Evolutionary conservation across 2,888 invertebrate species (phyloP).

Genomic region (Escarpia spicata): DNA sequence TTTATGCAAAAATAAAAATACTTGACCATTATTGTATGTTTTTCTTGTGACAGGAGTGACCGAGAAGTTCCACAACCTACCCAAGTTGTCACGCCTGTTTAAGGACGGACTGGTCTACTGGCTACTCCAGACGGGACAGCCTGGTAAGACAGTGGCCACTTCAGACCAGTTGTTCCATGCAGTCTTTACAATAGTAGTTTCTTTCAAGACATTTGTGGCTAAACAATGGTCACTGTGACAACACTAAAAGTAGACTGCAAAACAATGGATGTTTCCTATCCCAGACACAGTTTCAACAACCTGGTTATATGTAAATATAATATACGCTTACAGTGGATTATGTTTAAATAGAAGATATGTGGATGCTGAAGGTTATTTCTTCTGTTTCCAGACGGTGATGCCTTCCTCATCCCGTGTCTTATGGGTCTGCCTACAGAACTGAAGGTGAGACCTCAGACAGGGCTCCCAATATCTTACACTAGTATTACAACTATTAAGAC

Average conservation of each 20-base stretch:
- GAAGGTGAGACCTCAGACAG: slow-evolving; percentile 5
- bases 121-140: slow-evolving; percentile 45
- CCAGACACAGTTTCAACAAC: no score
- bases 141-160: slow-evolving; percentile 39
- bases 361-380: not conserved
- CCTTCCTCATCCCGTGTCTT: slow-evolving; percentile 17
- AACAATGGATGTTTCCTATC: no score
- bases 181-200: not conserved
- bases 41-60: slow-evolving; percentile 32
- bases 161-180: not conserved
- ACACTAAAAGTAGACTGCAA: no score
- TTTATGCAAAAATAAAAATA: no score
- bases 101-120: slow-evolving; percentile 47
- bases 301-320: no score
- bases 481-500: not conserved
- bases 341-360: not conserved
- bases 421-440: slow-evolving; percentile 22
- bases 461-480: not conserved
- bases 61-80: slow-evolving; percentile 43
- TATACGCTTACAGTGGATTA: not conserved
- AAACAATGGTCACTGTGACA: not conserved
- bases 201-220: not conserved
- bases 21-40: not conserved
- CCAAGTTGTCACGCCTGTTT: slow-evolving; percentile 46
- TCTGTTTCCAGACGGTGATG: not conserved